Evolutionary conservation across 2,888 invertebrate genomes (phyloP).

Genomic region (Aricia artaxerxes): DNA sequence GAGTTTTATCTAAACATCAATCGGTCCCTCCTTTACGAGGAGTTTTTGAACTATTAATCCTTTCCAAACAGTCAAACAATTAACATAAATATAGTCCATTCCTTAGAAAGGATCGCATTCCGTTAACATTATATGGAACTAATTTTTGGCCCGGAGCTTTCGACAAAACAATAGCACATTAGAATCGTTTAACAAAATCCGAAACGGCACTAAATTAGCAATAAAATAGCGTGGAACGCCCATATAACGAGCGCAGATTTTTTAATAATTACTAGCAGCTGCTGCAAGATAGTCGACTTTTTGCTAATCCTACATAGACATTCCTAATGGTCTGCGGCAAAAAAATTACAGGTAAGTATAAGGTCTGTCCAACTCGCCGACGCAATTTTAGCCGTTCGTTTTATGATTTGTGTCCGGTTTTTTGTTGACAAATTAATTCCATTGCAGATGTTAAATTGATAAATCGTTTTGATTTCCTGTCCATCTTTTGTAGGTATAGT

Average conservation of each 20-base stretch:
- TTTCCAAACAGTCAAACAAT: not conserved
- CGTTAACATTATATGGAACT: not conserved
- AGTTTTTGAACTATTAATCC: not conserved
- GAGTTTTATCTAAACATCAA: not conserved
- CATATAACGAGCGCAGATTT: slow-evolving; percentile 56
- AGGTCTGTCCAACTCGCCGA: slow-evolving; percentile 37
- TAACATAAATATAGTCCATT: not conserved
- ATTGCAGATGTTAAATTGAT: slow-evolving; percentile 5
- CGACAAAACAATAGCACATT: slow-evolving; percentile 20
- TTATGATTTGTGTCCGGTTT: slow-evolving; percentile 25
- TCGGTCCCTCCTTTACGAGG: not conserved
- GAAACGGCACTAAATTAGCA: slow-evolving; percentile 48
- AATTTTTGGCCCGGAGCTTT: not conserved
- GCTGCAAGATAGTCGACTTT: slow-evolving; percentile 53
- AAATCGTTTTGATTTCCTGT: not conserved
- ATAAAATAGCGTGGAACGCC: slow-evolving; percentile 53
- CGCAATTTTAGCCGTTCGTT: slow-evolving; percentile 25
- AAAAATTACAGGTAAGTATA: slow-evolving; percentile 53
- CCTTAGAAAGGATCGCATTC: slow-evolving; percentile 10
- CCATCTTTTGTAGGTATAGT: not conserved
- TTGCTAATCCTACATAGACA: slow-evolving; percentile 52
- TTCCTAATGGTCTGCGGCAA: slow-evolving; percentile 54
- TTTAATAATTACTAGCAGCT: slow-evolving; percentile 60
- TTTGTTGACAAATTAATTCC: slow-evolving; percentile 18
- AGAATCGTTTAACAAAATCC: slow-evolving; percentile 35